Percentiles rank a stretch among this genome's conserved stretches.
phyloP scores from a whole-genome alignment of 2,888 invertebrate genomes.

The Tipula confusa region DNA sequence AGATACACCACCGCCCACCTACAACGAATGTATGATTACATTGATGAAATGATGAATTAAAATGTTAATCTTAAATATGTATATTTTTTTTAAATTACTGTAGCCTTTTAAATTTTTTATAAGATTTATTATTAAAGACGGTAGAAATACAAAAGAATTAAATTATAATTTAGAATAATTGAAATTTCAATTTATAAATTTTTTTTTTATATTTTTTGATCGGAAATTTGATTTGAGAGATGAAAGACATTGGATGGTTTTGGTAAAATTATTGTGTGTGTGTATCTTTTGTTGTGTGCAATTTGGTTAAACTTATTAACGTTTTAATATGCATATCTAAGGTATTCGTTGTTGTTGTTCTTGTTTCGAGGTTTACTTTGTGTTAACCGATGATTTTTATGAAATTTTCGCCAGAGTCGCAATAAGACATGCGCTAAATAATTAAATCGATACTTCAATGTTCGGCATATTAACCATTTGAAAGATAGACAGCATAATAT shows the following conservation, averaged over 20 bases:
- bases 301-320: neutral
- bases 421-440: neutral
- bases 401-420: neutral
- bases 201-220: constrained; percentile 8
- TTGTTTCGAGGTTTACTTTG: neutral
- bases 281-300: neutral
- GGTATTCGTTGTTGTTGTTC: neutral
- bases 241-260: neutral
- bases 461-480: too few relatives aligned
- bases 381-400: neutral
- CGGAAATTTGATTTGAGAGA: constrained; percentile 28
- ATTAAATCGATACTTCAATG: too few relatives aligned
- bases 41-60: neutral
- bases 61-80: neutral
- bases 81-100: neutral
- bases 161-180: constrained; percentile 25
- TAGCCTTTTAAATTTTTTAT: neutral
- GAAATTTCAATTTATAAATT: constrained; percentile 14
- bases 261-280: neutral
- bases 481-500: too few relatives aligned
- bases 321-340: neutral
- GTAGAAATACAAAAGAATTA: constrained; percentile 20
- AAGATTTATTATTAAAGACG: neutral
- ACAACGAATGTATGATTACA: neutral
- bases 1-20: constrained; percentile 29